Evolutionary conservation across 2,797 vertebrate genomes (phyloP), one percentile per base, ranked within the genome.

Genomic region (Sternotherus odoratus): DNA sequence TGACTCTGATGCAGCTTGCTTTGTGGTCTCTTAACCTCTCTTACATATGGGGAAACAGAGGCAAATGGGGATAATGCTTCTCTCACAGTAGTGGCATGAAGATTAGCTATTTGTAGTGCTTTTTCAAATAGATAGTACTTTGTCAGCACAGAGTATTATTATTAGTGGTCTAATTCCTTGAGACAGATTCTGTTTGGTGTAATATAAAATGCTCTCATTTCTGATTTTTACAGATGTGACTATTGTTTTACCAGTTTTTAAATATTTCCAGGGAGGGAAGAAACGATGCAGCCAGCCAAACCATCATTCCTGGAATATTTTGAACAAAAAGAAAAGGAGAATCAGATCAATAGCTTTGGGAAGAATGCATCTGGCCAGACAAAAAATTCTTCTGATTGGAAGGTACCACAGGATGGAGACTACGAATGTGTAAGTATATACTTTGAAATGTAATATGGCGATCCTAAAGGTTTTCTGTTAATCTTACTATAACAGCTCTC

Each of bases 291-390:
- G 94, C 98, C 98, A 12, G 97, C 98, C 95, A 99, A 98, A 95
- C 99, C 99, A 5, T 99, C 99, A 92, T 99, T 99, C 98, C 98
- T 99, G 72, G 98, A 99, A 95, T 99, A 99, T 97, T 99, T 99
- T 95, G 99, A 99, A 95, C 99, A 99, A 98, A 99, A 99, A 89
- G 99, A 99, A 96, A 99, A 99, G 95, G 99, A 99, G 96, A 98
- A 97, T 94, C 98, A 98, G 92, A 98, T 98, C 90, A 98, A 98
- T 97, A 98, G 97, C 93, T 98, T 98, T 57, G 98, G 98, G 83
- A 98, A 98, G 60, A 98, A 97, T 89, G 97, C 97, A 19, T 91
- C 98, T 92, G 97, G 97, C 87, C 97, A 97, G 66, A 93, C 96
- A 97, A 98, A 98, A 97, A 98, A 95, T 97, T 98, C 98, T 93